Evolutionary conservation across 53 echinoderm and acorn worm species (phyloP).

Genomic region (Holothuria scabra): DNA sequence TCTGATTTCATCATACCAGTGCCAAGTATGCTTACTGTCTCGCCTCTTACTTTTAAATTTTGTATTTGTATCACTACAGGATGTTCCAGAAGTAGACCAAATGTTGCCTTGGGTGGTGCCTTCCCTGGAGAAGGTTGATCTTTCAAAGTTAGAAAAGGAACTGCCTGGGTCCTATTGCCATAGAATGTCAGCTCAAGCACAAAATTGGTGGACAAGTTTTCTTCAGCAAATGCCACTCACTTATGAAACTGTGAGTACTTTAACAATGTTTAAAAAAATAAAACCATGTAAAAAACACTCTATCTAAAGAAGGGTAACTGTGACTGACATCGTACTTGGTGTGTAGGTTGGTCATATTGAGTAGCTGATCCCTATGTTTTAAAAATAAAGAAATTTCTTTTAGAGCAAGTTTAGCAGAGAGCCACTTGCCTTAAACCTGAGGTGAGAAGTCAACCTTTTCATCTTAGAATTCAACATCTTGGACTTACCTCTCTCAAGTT

Average conservation of each 20-base stretch:
- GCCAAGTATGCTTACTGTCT: not conserved
- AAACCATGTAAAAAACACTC: too few species aligned
- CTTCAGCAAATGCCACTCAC: not conserved
- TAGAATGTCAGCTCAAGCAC: not conserved
- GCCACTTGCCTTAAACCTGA: too few species aligned
- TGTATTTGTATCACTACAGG: not conserved
- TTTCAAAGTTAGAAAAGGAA: not conserved
- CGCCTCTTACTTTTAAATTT: not conserved
- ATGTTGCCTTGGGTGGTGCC: not conserved
- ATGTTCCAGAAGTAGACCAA: slow-evolving; percentile 5
- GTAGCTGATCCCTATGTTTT: too few species aligned
- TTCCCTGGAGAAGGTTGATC: not conserved
- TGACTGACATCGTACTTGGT: too few species aligned
- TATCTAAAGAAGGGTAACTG: too few species aligned
- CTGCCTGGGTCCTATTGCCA: not conserved
- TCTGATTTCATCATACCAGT: not conserved
- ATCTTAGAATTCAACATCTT: too few species aligned
- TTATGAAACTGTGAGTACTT: not conserved
- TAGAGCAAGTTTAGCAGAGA: too few species aligned
- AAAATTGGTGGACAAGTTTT: not conserved
- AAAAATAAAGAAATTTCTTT: too few species aligned
- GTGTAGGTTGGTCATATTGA: too few species aligned
- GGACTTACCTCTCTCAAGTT: too few species aligned
- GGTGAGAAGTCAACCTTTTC: too few species aligned
- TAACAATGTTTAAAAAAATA: not conserved